Percentiles rank a stretch among this genome's conserved stretches.
Conservation (phyloP, 1,140 invertebrate species). For the Drosophila gunungcola region DNA sequence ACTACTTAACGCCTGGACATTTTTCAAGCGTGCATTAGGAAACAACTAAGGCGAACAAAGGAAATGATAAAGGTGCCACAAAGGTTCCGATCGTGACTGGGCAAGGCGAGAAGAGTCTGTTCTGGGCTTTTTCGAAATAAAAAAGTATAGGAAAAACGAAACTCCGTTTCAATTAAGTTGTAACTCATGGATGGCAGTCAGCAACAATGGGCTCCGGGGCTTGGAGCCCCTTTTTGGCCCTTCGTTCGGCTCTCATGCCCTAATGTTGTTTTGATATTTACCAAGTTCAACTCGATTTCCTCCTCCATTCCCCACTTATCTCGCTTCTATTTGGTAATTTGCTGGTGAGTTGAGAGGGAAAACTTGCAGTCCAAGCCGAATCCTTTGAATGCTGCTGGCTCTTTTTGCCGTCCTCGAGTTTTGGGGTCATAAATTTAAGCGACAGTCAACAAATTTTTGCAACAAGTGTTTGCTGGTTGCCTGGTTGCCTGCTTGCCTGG, state of each 20-base stretch:
- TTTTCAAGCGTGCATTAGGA: slow-evolving; percentile 74
- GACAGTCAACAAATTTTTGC: slow-evolving; percentile 83
- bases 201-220: neutral
- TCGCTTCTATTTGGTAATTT: slow-evolving; percentile 62
- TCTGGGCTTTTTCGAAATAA: slow-evolving; percentile 6
- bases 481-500: slow-evolving; percentile 13
- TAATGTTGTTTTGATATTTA: slow-evolving; percentile 81
- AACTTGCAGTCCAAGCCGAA: slow-evolving; percentile 38
- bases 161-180: slow-evolving; percentile 81
- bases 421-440: slow-evolving; percentile 81
- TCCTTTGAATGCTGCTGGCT: slow-evolving; percentile 33
- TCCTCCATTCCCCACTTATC: slow-evolving; percentile 21
- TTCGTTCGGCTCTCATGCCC: slow-evolving; percentile 10
- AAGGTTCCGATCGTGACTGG: slow-evolving; percentile 78
- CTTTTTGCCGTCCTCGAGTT: slow-evolving; percentile 27
- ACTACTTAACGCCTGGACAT: slow-evolving; percentile 82
- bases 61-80: slow-evolving; percentile 33
- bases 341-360: slow-evolving; percentile 28
- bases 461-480: slow-evolving; percentile 73
- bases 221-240: slow-evolving; percentile 1
- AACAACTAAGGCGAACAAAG: slow-evolving; percentile 51
- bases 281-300: slow-evolving; percentile 52
- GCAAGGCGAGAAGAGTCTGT: slow-evolving; percentile 27
- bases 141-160: slow-evolving; percentile 32
- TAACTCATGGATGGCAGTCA: slow-evolving; percentile 64